Evolutionary conservation across 1,140 invertebrate species (phyloP).

Genomic region (Alviniconcha marisindica): DNA sequence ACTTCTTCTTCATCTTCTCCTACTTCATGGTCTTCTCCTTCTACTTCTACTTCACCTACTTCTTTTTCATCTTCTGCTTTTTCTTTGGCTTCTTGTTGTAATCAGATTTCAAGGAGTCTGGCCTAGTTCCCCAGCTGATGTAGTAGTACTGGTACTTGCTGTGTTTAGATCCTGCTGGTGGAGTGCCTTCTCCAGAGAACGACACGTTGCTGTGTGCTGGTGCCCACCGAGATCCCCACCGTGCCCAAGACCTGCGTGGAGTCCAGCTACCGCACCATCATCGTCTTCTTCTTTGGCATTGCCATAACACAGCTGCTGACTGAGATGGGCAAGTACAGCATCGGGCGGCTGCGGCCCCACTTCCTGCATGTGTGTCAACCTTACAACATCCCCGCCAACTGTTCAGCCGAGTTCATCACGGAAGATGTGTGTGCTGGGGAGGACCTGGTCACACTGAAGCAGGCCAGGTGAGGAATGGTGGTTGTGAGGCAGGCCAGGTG

Average conservation of each 20-base stretch:
- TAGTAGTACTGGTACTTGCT: too few species aligned
- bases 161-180: conserved; percentile 60
- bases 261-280: conserved; percentile 49
- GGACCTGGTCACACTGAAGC: conserved; percentile 38
- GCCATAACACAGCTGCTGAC: conserved; percentile 84
- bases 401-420: conserved; percentile 45
- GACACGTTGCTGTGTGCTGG: conserved; percentile 2
- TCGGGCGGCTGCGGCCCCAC: conserved; percentile 94
- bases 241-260: conserved; percentile 5
- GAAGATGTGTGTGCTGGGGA: conserved; percentile 47
- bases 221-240: not conserved
- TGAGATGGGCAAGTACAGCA: conserved; percentile 93
- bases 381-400: conserved; percentile 47
- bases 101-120: too few species aligned
- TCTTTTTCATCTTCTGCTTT: too few species aligned
- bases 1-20: too few species aligned
- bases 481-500: too few species aligned
- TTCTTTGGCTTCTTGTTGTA: too few species aligned
- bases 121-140: too few species aligned
- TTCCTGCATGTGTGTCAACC: conserved; percentile 83
- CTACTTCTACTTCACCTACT: too few species aligned
- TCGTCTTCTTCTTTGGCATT: conserved; percentile 91
- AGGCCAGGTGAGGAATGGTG: conserved; percentile 56
- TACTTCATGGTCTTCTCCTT: too few species aligned
- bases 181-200: conserved; percentile 48